A percentile compares a stretch with the other conserved stretches of the same genome.
Evolutionary conservation across 1,140 invertebrate species (phyloP).

Genomic region (Ceratina japonica): DNA sequence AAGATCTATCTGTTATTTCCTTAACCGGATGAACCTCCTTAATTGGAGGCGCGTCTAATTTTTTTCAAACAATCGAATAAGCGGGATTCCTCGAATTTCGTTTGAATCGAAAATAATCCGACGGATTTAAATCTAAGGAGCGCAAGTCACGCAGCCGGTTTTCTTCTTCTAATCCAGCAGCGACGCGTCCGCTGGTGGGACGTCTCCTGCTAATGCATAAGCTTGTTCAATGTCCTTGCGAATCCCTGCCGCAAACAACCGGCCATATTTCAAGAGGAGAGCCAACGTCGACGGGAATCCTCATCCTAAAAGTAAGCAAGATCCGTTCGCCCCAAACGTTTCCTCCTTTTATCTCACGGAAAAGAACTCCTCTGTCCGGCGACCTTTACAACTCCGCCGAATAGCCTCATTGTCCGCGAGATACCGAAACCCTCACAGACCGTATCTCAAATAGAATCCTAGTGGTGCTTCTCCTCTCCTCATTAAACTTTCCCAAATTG

Average conservation of each 20-base stretch:
- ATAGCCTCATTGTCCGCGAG: too few species aligned
- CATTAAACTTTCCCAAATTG: too few species aligned
- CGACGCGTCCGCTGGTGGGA: neutral
- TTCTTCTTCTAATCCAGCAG: neutral
- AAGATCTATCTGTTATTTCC: too few species aligned
- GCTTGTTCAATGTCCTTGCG: neutral
- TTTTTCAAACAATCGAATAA: neutral
- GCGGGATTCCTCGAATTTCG: neutral
- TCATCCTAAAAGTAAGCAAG: slow-evolving; percentile 2
- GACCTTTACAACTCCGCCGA: neutral
- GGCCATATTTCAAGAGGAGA: neutral
- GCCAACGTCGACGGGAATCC: neutral
- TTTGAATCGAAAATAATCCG: neutral
- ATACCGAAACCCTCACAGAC: too few species aligned
- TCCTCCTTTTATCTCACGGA: neutral
- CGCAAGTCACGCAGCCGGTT: slow-evolving; percentile 2
- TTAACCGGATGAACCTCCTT: too few species aligned
- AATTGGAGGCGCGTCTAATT: too few species aligned
- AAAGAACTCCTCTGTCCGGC: neutral
- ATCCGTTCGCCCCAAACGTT: too few species aligned
- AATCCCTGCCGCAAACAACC: slow-evolving; percentile 10
- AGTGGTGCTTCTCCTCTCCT: too few species aligned
- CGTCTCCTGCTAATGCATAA: slow-evolving; percentile 2
- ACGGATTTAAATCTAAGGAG: slow-evolving; percentile 2
- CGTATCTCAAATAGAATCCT: too few species aligned